These are phyloP conservation scores for Poeciliopsis turneri DNA, from an alignment of 2,797 vertebrate species.

Conservation along the genomic window DNA sequence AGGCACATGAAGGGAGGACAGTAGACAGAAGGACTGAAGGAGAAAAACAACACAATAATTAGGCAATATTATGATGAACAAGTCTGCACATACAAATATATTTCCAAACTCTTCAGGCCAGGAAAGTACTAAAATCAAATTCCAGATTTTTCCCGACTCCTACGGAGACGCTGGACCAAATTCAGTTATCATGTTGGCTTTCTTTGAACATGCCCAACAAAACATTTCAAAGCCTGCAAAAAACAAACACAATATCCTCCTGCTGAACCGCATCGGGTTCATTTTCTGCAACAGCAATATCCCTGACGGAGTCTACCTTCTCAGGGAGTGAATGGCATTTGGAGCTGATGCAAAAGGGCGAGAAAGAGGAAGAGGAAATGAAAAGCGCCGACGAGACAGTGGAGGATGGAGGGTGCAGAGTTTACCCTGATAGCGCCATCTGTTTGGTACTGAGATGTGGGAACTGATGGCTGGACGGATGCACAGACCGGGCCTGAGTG, in stretches of 20 bases:
- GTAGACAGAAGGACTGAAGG: neutral
- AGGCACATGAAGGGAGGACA: neutral
- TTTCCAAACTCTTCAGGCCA: neutral
- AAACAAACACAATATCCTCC: slow-evolving; percentile 15
- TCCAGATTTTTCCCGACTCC: neutral
- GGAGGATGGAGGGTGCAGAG: slow-evolving; percentile 10
- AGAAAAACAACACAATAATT: neutral
- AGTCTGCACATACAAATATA: neutral
- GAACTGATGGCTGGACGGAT: slow-evolving; percentile 4
- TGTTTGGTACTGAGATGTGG: slow-evolving; percentile 4
- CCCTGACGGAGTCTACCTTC: slow-evolving; percentile 21
- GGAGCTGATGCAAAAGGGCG: slow-evolving; percentile 22
- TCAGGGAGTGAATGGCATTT: slow-evolving; percentile 46
- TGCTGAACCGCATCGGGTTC: neutral
- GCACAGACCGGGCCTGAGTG: neutral
- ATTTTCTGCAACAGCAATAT: slow-evolving; percentile 23
- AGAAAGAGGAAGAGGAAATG: slow-evolving; percentile 46
- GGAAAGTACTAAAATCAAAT: neutral
- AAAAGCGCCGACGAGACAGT: slow-evolving; percentile 46
- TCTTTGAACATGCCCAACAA: neutral
- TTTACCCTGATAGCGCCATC: slow-evolving; percentile 2
- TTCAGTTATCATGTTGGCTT: neutral
- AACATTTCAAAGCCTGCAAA: slow-evolving; percentile 4
- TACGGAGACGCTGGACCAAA: neutral
- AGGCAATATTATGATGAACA: neutral